Percentiles rank a stretch among this genome's conserved stretches.
These are phyloP conservation scores for Zaprionus ornatus DNA, from an alignment of 1,140 invertebrate genomes.

Conservation along the genomic window DNA sequence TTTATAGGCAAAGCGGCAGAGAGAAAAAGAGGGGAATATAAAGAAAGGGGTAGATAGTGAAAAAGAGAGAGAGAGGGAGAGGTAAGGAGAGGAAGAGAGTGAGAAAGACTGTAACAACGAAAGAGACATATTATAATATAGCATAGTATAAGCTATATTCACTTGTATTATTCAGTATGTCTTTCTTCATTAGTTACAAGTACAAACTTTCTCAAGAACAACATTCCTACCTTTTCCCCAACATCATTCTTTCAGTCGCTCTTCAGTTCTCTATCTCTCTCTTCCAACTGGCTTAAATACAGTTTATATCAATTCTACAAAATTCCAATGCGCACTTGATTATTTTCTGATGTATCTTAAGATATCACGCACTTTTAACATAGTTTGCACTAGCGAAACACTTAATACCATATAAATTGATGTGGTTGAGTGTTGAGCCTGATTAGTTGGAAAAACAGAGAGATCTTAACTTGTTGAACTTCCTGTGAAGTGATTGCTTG, in stretches of 20 bases:
- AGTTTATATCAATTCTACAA: neutral
- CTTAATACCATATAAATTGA: slow-evolving; percentile 27
- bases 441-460: slow-evolving; percentile 57
- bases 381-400: neutral
- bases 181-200: no score
- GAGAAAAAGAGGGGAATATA: neutral
- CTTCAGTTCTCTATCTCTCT: neutral
- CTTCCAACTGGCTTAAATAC: neutral
- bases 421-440: slow-evolving; percentile 25
- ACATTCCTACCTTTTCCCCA: no score
- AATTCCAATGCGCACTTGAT: neutral
- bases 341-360: neutral
- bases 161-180: no score
- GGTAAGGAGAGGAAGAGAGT: no score
- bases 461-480: slow-evolving; percentile 60
- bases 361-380: neutral
- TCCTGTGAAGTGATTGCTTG: slow-evolving; percentile 57
- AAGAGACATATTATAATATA: no score
- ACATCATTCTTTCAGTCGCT: neutral
- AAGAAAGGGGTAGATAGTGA: neutral
- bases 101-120: no score
- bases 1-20: neutral
- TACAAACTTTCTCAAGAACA: no score
- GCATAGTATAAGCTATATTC: no score
- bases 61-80: no score